Evolutionary conservation across 2,113 vertebrate species (phyloP), one percentile per base, ranked within the genome.

Genomic region (Mustelus asterias): DNA sequence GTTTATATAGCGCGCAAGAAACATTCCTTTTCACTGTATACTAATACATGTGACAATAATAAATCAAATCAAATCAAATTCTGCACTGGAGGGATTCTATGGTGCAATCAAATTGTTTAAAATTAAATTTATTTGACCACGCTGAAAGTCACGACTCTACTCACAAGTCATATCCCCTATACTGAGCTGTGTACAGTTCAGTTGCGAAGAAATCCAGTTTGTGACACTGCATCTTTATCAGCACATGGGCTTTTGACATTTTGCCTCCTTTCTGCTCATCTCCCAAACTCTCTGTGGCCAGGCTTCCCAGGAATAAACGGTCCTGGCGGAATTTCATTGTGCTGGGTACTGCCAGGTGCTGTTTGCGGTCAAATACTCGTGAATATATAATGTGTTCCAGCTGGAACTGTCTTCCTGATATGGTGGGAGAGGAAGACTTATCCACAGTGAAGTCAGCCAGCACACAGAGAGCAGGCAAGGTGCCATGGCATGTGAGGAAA

Each of bases 291-390:
- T 37, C 60, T 65, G 1, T 65, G 89, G 89, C 60, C 89, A 93
- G 60, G 60, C 65, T 93, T 93, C 89, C 89, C 89, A 65, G 60
- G 60, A 93, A 67, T 93, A 93, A 93, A 93, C 65, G 60, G 60
- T 67, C 89, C 89, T 65, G 60, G 60, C 60, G 60, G 89, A 90
- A 63, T 90, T 65, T 65, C 89, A 65, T 93, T 93, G 6, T 65
- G 20, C 60, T 22, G 89, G 60, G n/a, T 93, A 16, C 63, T 18
- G 33, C 60, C 89, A 93, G 60, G 60, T 60, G 37, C 89, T 65
- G 89, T 93, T 67, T 93, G 89, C 63, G 89, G 89, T 93, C 89
- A 93, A 93, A 93, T 65, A 93, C 60, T 65, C 65, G 60, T 93
- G 89, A 93, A 93, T 93, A 65, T 65, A 63, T 93, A 93, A 65